Conservation (phyloP, 2,113 vertebrate species). For the Stomatorhinus ivindoensis region DNA sequence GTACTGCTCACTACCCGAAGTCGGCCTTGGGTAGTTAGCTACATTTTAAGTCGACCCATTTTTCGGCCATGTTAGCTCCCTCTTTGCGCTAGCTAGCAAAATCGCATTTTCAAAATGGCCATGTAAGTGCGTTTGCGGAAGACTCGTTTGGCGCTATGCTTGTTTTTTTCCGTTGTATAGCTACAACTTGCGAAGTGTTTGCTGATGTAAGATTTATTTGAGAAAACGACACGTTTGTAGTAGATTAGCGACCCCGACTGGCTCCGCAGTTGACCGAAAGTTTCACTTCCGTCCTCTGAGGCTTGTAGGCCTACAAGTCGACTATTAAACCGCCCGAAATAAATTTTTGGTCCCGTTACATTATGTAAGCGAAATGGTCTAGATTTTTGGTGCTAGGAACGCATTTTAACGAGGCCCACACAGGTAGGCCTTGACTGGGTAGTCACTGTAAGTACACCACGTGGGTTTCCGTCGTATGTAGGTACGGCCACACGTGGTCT, state of each 20-base stretch:
- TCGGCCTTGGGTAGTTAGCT: neutral
- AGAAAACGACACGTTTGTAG: neutral
- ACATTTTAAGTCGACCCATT: conserved; percentile 8
- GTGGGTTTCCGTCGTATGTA: conserved; percentile 26
- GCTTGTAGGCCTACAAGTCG: neutral
- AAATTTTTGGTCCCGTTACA: neutral
- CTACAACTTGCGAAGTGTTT: neutral
- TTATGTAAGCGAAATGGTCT: neutral
- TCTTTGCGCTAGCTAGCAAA: neutral
- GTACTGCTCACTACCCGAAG: no score
- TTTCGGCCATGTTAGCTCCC: conserved; percentile 49
- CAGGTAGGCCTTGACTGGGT: neutral
- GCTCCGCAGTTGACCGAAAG: neutral
- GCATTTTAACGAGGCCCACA: no score
- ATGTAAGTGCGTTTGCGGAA: conserved; percentile 5
- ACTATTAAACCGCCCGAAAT: neutral
- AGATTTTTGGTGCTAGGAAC: neutral
- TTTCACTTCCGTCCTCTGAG: neutral
- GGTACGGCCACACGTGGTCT: conserved; percentile 13
- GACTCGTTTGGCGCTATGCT: neutral
- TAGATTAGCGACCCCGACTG: neutral
- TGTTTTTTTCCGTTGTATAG: neutral
- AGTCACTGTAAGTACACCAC: conserved; percentile 17
- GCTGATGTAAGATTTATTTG: neutral
- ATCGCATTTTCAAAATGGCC: conserved; percentile 41